These are phyloP conservation scores for Diceros bicornis DNA, from an alignment of 2,797 vertebrate genomes.

Conservation along the genomic window DNA sequence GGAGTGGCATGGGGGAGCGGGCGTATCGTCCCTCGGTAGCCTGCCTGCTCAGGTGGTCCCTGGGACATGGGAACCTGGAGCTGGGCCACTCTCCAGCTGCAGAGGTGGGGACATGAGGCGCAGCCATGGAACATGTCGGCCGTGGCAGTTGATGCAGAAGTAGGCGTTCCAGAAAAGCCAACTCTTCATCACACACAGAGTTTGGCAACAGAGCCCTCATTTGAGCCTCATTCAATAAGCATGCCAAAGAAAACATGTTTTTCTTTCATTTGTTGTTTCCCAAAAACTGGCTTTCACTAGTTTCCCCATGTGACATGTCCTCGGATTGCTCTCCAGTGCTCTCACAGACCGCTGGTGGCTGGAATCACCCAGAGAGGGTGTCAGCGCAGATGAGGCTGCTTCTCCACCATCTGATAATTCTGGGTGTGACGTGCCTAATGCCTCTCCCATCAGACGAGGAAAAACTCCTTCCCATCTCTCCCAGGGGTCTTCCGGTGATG, in stretches of 20 bases:
- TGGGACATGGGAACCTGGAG: not conserved
- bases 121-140: not conserved
- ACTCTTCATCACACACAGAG: constrained; percentile 63
- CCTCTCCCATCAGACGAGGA: not conserved
- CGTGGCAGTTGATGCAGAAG: not conserved
- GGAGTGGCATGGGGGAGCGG: rapidly evolving
- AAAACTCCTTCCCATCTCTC: not conserved
- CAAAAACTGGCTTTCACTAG: constrained; percentile 83
- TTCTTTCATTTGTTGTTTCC: constrained; percentile 82
- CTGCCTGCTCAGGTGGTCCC: not conserved
- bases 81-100: not conserved
- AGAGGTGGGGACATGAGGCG: not conserved
- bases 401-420: not conserved
- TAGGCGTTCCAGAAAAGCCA: not conserved
- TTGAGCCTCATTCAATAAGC: constrained; percentile 44
- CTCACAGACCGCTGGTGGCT: constrained; percentile 68
- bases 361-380: constrained; percentile 71
- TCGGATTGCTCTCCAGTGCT: constrained; percentile 78
- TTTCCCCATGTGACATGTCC: constrained; percentile 80
- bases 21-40: not conserved
- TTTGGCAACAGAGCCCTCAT: constrained; percentile 59
- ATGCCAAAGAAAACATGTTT: constrained; percentile 82
- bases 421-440: not conserved
- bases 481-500: not conserved
- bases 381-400: not conserved